Conservation (phyloP, 2,888 invertebrate species). For the Tipula unca region DNA sequence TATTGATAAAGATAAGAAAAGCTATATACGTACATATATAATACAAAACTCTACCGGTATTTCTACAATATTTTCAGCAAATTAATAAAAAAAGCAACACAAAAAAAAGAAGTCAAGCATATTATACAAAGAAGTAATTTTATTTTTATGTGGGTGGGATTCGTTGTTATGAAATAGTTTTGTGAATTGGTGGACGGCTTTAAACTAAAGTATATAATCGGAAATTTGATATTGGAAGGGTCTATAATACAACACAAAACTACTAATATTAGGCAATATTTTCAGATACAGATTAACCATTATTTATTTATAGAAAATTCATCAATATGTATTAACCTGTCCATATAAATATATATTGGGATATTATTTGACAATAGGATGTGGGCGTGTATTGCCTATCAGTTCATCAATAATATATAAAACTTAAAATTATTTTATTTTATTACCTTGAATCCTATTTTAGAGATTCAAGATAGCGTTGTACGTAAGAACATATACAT, state of each 20-base stretch:
- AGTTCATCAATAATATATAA: not conserved
- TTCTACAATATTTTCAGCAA: not conserved
- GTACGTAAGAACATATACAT: not conserved
- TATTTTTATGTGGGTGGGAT: not conserved
- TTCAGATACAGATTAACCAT: not conserved
- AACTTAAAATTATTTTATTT: not conserved
- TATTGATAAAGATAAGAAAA: not conserved
- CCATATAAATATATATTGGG: not conserved
- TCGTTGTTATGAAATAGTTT: not conserved
- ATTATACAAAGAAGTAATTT: not conserved
- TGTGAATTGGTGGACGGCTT: not conserved
- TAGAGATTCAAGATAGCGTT: not conserved
- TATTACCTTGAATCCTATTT: slow-evolving; percentile 2
- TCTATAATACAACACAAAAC: not conserved
- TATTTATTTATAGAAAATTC: not conserved
- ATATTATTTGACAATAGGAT: not conserved
- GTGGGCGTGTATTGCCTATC: not conserved
- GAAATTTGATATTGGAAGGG: not conserved
- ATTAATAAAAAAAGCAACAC: not conserved
- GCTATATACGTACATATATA: not conserved
- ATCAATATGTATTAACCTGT: slow-evolving; percentile 14
- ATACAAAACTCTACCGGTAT: not conserved
- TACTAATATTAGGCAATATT: not conserved
- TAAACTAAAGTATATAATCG: not conserved
- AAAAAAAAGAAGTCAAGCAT: not conserved